Conservation (phyloP, 2,888 invertebrate genomes). For the Litoditis marina region DNA sequence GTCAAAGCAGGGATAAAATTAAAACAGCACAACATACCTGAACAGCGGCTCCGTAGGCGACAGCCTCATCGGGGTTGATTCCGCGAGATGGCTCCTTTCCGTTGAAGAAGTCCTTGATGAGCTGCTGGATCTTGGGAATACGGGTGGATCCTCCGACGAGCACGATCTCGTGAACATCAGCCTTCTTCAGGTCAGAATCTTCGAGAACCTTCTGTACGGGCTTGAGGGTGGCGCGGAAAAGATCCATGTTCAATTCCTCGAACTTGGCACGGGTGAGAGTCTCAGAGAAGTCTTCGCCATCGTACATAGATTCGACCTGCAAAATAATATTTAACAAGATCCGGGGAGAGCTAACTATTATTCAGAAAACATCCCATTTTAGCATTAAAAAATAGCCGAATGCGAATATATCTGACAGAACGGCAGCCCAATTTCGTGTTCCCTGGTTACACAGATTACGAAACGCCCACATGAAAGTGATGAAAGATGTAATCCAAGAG, state of each 20-base stretch:
- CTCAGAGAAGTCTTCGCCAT: slow-evolving; percentile 97
- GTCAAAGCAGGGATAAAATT: no score
- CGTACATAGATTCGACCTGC: slow-evolving; percentile 97
- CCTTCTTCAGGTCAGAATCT: slow-evolving; percentile 96
- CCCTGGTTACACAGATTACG: no score
- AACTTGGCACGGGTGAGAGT: slow-evolving; percentile 96
- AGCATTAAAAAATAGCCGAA: no score
- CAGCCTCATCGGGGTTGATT: slow-evolving; percentile 79
- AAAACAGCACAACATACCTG: no score
- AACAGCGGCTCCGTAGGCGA: slow-evolving; percentile 89
- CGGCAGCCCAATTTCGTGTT: no score
- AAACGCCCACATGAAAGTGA: no score
- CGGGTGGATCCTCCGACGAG: slow-evolving; percentile 97
- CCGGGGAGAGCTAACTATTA: no score
- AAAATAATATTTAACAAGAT: no score
- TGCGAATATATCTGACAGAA: no score
- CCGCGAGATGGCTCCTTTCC: slow-evolving; percentile 91
- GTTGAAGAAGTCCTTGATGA: slow-evolving; percentile 75
- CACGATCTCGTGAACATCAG: slow-evolving; percentile 96
- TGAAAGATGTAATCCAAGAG: no score
- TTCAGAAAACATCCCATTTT: no score
- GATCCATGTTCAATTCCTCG: slow-evolving; percentile 63
- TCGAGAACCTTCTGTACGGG: slow-evolving; percentile 87
- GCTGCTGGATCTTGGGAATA: slow-evolving; percentile 87
- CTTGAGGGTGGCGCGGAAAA: slow-evolving; percentile 81